Conservation (phyloP, 1,140 invertebrate genomes). For the Euura lappo region DNA sequence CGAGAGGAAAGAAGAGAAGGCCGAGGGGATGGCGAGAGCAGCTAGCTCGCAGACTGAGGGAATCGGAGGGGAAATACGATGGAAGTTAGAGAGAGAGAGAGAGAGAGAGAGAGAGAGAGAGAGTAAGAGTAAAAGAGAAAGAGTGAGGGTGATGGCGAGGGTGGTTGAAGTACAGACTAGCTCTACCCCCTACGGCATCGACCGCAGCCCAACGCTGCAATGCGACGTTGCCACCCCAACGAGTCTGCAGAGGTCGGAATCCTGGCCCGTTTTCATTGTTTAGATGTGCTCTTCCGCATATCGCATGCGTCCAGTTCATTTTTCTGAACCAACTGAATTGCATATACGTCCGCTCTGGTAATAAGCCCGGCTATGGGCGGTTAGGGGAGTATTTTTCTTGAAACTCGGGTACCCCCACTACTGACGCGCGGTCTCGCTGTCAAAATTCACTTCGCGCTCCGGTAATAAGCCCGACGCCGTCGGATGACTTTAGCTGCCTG, state of each 20-base stretch:
- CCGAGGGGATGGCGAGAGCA: conserved; percentile 23
- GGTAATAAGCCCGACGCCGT: no score
- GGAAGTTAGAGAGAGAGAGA: background rate
- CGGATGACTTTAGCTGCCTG: no score
- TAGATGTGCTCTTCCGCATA: background rate
- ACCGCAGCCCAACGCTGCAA: conserved; percentile 61
- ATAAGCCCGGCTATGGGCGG: no score
- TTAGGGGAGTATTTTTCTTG: no score
- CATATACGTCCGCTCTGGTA: no score
- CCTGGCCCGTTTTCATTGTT: conserved; percentile 3
- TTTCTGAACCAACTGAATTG: no score
- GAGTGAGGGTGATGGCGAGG: background rate
- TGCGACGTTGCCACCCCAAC: conserved; percentile 63
- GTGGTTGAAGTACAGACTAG: conserved; percentile 5
- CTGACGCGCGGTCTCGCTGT: no score
- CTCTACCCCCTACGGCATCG: conserved; percentile 47
- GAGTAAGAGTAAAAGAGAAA: background rate
- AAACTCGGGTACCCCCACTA: no score
- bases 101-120: background rate
- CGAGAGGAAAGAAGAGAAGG: conserved; percentile 30
- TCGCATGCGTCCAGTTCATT: no score
- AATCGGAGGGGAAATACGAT: conserved; percentile 18
- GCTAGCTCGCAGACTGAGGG: conserved; percentile 21
- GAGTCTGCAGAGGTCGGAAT: conserved; percentile 25
- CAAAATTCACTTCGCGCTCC: no score